These are phyloP conservation scores for Desmophyllum pertusum DNA, from an alignment of 92 coral and sea anemone genomes.

Conservation along the genomic window DNA sequence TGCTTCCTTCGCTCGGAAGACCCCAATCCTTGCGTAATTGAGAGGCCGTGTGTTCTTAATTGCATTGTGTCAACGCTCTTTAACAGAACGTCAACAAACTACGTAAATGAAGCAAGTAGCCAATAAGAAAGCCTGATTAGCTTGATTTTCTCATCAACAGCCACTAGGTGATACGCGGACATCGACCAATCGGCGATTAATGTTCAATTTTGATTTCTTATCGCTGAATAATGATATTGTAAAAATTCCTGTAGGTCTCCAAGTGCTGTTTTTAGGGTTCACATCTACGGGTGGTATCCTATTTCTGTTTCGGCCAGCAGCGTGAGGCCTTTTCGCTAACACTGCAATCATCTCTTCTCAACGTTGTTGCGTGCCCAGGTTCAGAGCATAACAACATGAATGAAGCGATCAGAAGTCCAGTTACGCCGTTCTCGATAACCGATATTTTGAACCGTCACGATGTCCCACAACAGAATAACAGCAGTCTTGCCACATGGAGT, in stretches of 20 bases:
- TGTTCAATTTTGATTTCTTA: conserved; percentile 95
- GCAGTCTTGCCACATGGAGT: conserved; percentile 35
- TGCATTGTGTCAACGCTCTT: conserved; percentile 99
- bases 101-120: conserved; percentile 86
- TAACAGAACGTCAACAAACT: conserved; percentile 92
- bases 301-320: conserved; percentile 68
- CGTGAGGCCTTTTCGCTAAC: conserved; percentile 54
- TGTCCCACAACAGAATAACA: conserved; percentile 56
- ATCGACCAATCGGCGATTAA: conserved; percentile 96
- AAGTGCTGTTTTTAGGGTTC: conserved; percentile 90
- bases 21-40: conserved; percentile 81
- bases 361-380: conserved; percentile 40
- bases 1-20: conserved; percentile 42
- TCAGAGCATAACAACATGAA: conserved; percentile 64
- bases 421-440: conserved; percentile 91
- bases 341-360: conserved; percentile 34
- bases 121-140: conserved; percentile 85
- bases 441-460: conserved; percentile 88
- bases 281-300: conserved; percentile 88
- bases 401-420: conserved; percentile 72
- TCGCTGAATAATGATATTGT: conserved; percentile 96
- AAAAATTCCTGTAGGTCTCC: conserved; percentile 97
- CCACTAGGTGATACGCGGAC: conserved; percentile 94
- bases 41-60: conserved; percentile 94
- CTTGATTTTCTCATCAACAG: conserved; percentile 97